Evolutionary conservation across 2,797 vertebrate genomes (phyloP), one percentile per base, ranked within the genome.

Genomic region (Sphenopsis melanotis): DNA sequence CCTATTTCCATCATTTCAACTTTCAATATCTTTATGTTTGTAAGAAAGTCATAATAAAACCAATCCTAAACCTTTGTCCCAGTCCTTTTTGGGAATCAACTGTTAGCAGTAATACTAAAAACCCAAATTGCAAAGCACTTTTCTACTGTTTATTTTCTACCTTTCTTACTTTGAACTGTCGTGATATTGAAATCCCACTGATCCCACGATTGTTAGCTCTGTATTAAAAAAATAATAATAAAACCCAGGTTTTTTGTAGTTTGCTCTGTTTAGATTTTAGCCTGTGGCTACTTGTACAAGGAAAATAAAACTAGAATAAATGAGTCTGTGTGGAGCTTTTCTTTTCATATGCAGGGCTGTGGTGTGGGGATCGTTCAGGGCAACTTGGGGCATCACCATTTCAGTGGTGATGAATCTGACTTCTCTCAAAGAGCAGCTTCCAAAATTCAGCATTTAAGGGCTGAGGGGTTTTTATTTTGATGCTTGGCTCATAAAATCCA

Each of bases 201-300:
- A 97, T 97, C 94, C 96, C 97, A 93, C 39, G 97, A 96, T 96
- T 96, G 94, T 95, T 89, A 95, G 93, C 98, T 96, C 88, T 96
- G 97, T 97, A 97, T 97, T 91, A 97, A 97, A 95, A 92, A 81
- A 59, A 80, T 50, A 77, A 69, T 24, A 57, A 75, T 39, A 53
- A 94, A 84, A 29, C 34, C 36, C 82, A 50, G n/a, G 47, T 60
- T 96, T 97, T 98, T 98, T 97, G 98, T 99, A 98, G 98, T 97
- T 98, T 98, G 97, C 98, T 94, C 95, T 93, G 95, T 93, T 93
- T 95, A 89, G 98, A 97, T 96, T 98, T 98, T 98, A 98, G 98
- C 98, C 98, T 98, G 98, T 98, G 98, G 98, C 98, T 97, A 98
- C 97, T 98, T 98, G 98, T 98, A 97, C 97, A 96, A 98, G 95